phyloP scores from a whole-genome alignment of 2,797 vertebrate species.

The Poecilia wingei region DNA sequence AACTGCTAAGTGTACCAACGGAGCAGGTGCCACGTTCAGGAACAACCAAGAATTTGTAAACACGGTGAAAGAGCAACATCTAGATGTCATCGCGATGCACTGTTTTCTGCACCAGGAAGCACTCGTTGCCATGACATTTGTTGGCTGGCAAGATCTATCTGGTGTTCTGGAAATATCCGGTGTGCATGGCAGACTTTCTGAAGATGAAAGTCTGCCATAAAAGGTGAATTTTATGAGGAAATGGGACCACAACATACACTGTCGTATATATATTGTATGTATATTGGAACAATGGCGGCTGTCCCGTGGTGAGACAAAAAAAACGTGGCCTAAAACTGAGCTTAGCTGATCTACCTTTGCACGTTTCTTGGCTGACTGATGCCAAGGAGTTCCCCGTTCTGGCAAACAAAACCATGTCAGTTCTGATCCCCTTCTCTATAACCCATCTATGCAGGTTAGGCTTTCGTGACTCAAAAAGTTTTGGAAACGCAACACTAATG shows the following conservation, averaged over 20 bases:
- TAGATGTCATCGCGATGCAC: background rate
- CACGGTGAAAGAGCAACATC: background rate
- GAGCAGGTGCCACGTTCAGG: background rate
- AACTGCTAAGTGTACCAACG: background rate
- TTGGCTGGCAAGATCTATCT: background rate
- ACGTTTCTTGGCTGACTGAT: background rate
- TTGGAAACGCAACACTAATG: background rate
- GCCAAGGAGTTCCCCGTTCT: background rate
- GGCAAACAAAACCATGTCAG: background rate
- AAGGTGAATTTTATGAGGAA: constrained; percentile 25
- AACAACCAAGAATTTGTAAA: background rate
- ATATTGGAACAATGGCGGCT: background rate
- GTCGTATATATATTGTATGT: background rate
- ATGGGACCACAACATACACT: constrained; percentile 23
- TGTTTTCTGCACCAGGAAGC: accelerated
- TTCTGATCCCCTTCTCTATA: background rate
- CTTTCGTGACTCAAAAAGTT: background rate
- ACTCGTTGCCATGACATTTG: background rate
- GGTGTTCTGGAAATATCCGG: constrained; percentile 26
- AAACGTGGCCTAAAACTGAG: background rate
- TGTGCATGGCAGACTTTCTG: constrained; percentile 15
- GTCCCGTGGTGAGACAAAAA: background rate
- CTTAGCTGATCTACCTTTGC: background rate
- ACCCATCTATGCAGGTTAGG: background rate
- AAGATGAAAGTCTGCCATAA: constrained; percentile 22